Conservation (phyloP, 2,113 vertebrate genomes). For the Morone chrysops region DNA sequence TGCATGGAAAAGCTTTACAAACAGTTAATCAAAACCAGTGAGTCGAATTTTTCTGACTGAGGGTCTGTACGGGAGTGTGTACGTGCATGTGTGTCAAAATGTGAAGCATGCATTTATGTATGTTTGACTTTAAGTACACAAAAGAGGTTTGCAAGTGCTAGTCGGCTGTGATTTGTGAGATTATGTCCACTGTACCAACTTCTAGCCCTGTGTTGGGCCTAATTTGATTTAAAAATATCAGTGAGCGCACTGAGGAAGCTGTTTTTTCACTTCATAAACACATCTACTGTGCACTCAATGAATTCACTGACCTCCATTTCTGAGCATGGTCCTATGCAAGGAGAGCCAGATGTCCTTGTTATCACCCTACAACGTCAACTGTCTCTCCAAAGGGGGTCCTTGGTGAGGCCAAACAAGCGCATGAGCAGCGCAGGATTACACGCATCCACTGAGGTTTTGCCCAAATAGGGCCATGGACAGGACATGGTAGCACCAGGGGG, state of each 20-base stretch:
- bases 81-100: neutral
- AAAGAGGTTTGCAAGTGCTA: no score
- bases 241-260: neutral
- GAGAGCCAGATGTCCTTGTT: constrained; percentile 48
- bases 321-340: constrained; percentile 24
- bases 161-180: neutral
- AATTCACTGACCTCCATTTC: constrained; percentile 33
- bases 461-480: constrained; percentile 41
- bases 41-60: constrained; percentile 19
- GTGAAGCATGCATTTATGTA: neutral
- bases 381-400: constrained; percentile 25
- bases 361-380: constrained; percentile 24
- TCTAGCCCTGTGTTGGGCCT: neutral
- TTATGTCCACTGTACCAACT: neutral
- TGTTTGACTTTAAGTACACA: constrained; percentile 9
- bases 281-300: neutral
- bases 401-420: constrained; percentile 40
- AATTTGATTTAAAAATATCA: neutral
- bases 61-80: neutral
- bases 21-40: constrained; percentile 35
- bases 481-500: constrained; percentile 48
- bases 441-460: constrained; percentile 50
- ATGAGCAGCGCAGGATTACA: constrained; percentile 53
- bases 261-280: neutral
- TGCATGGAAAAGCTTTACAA: constrained; percentile 28